Base-by-base conservation (phyloP, 2,888 invertebrate genomes). In the Athripsodes cinereus region DNA sequence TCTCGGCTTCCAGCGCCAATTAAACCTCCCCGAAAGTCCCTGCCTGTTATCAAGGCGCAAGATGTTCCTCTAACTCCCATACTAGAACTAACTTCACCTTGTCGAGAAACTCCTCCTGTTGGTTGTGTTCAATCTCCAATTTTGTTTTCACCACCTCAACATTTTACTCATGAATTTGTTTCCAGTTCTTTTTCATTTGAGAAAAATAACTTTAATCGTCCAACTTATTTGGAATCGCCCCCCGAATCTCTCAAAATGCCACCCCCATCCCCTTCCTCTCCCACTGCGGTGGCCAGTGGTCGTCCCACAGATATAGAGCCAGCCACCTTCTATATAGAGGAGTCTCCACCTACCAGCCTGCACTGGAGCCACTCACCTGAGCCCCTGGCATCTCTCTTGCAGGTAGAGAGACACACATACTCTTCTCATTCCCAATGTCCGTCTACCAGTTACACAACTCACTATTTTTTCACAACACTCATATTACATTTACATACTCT, bases 261-360 rank as follows among this genome's bases (percentile, higher is more conserved):
- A 10, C 67, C 66, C 67, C 72, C 61, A 67, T 70, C 68, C 69
- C 73, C 67, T 63, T 57, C 62, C 22, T 60, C 61, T 18, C 62
- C 63, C n/a, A 62, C 61, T 10, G 63, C 56, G 46, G 63, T 55
- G 46, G 60, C 60, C 55, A 59, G 59, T 46, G 59, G 57, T 54
- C 58, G 59, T 40, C 53, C 60, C 51, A 68, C 72, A 64, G 90
- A 90, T 74, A 91, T 90, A 75, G 81, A 86, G 68, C 86, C 84
- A 70, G 88, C 90, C 52, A 90, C 92, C 72, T 90, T 86, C 82
- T 92, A 90, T 81, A 89, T 92, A 74, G 92, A 92, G 70, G 92
- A 92, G 74, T 91, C 91, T 64, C 82, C 91, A 76, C 90, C 91
- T 60, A 89, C 90, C 69, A 91, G 90, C 72, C 84, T 89, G 75